A percentile compares a stretch with the other conserved stretches of the same genome.
These are phyloP conservation scores for Mongoloraphidia duomilia DNA, from an alignment of 2,888 invertebrate species.

Conservation along the genomic window DNA sequence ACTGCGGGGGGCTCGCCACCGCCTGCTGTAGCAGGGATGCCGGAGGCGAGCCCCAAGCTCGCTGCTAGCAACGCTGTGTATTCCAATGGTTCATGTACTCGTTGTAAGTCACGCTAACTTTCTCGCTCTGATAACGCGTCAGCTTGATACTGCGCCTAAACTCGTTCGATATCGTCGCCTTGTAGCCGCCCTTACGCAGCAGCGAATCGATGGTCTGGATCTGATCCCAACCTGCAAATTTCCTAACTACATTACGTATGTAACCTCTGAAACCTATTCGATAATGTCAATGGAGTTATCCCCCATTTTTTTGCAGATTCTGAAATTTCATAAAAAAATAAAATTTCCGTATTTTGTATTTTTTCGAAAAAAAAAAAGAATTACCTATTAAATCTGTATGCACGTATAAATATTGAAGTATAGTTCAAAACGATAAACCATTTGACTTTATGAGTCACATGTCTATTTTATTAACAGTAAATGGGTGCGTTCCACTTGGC, in stretches of 20 bases:
- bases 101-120: constrained; percentile 76
- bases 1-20: constrained; percentile 15
- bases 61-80: constrained; percentile 58
- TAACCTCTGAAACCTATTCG: not conserved
- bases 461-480: too few species aligned
- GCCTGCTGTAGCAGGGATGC: constrained; percentile 20
- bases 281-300: too few species aligned
- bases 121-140: constrained; percentile 93
- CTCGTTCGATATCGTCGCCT: constrained; percentile 78
- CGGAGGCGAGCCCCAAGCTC: constrained; percentile 39
- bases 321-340: too few species aligned
- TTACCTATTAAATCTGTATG: too few species aligned
- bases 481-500: too few species aligned
- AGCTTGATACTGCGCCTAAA: constrained; percentile 80
- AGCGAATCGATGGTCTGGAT: constrained; percentile 96
- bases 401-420: too few species aligned
- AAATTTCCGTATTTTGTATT: too few species aligned
- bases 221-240: constrained; percentile 86
- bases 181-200: constrained; percentile 92
- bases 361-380: too few species aligned
- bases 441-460: too few species aligned
- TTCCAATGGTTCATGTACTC: constrained; percentile 60
- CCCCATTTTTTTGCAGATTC: too few species aligned
- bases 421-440: too few species aligned
- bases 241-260: not conserved